A percentile compares a stretch with the other conserved stretches of the same genome.
phyloP scores from a whole-genome alignment of 2,113 vertebrate species.

The Odontesthes bonariensis region DNA sequence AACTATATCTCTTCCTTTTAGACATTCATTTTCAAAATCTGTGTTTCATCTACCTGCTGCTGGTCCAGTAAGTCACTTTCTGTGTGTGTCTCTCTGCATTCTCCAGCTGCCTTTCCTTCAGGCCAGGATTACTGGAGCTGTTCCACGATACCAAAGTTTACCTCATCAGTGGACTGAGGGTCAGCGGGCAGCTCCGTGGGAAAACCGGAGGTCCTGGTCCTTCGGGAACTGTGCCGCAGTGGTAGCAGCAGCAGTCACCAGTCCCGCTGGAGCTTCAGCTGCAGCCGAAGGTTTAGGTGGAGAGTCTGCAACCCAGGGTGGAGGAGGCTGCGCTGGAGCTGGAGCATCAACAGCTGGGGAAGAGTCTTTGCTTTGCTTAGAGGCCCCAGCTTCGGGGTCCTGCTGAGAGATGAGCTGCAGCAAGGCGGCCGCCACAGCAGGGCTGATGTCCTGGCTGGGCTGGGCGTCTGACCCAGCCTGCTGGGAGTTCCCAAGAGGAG shows the following conservation, averaged over 20 bases:
- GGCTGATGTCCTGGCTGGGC: slow-evolving; percentile 84
- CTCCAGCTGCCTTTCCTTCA: slow-evolving; percentile 25
- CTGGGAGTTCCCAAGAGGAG: slow-evolving; percentile 61
- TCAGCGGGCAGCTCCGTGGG: slow-evolving; percentile 86
- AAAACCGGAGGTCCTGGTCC: slow-evolving; percentile 96
- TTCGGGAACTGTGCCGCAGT: slow-evolving; percentile 88
- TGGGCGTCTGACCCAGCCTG: slow-evolving; percentile 43
- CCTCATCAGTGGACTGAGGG: slow-evolving; percentile 68
- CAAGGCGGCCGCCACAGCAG: slow-evolving; percentile 91
- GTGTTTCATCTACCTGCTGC: slow-evolving; percentile 70
- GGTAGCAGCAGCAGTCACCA: slow-evolving; percentile 43
- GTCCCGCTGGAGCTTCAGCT: slow-evolving; percentile 52
- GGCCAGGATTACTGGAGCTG: slow-evolving; percentile 76
- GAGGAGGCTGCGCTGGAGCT: slow-evolving; percentile 43
- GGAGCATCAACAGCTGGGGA: slow-evolving; percentile 56
- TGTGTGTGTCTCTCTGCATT: slow-evolving; percentile 77
- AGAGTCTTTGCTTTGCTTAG: slow-evolving; percentile 73
- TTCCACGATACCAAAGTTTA: slow-evolving; percentile 59
- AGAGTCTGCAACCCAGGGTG: slow-evolving; percentile 62
- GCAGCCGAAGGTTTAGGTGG: slow-evolving; percentile 55
- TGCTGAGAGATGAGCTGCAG: slow-evolving; percentile 95
- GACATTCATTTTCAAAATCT: slow-evolving; percentile 65
- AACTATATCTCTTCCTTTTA: slow-evolving; percentile 68
- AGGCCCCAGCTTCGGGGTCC: slow-evolving; percentile 81
- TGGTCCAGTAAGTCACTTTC: slow-evolving; percentile 66